Conservation (phyloP, 1,140 invertebrate species). For the Tetramorium simillimum region DNA sequence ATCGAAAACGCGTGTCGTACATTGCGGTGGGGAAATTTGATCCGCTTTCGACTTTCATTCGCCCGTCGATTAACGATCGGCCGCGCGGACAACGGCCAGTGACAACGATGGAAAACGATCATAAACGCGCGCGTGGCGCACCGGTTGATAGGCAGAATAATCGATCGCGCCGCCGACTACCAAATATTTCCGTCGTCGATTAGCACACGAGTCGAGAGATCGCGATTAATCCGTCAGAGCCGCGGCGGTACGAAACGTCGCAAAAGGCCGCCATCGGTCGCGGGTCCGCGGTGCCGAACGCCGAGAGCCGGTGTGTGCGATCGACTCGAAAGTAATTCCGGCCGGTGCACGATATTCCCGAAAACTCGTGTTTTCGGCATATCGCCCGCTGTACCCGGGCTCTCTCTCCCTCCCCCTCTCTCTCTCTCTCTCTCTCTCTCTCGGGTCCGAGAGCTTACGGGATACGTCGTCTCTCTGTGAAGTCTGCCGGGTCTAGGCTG, state of each 20-base stretch:
- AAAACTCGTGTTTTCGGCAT: slow-evolving; percentile 68
- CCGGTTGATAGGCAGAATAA: slow-evolving; percentile 14
- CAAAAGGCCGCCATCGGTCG: not conserved
- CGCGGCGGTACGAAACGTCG: not conserved
- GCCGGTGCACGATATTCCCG: slow-evolving; percentile 45
- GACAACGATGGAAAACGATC: slow-evolving; percentile 2
- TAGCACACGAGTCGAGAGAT: slow-evolving; percentile 22
- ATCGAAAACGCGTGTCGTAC: not conserved
- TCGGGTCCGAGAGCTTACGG: slow-evolving; percentile 34
- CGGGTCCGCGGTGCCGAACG: not conserved
- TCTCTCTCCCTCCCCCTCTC: not conserved
- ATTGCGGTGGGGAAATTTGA: not conserved
- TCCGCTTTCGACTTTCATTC: not conserved
- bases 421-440: not conserved
- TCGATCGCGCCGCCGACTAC: not conserved
- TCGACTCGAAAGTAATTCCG: slow-evolving; percentile 53
- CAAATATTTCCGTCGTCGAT: slow-evolving; percentile 45
- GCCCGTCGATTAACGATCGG: slow-evolving; percentile 1
- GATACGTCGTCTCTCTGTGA: slow-evolving; percentile 66
- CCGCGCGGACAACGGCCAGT: not conserved
- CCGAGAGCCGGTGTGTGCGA: slow-evolving; percentile 27
- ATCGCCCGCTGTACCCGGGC: slow-evolving; percentile 43
- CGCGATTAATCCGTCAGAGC: slow-evolving; percentile 35
- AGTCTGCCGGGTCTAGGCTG: slow-evolving; percentile 70
- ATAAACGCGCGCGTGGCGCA: not conserved